Base-by-base conservation (phyloP, 2,888 invertebrate species). In the Nomada lathburiana region DNA sequence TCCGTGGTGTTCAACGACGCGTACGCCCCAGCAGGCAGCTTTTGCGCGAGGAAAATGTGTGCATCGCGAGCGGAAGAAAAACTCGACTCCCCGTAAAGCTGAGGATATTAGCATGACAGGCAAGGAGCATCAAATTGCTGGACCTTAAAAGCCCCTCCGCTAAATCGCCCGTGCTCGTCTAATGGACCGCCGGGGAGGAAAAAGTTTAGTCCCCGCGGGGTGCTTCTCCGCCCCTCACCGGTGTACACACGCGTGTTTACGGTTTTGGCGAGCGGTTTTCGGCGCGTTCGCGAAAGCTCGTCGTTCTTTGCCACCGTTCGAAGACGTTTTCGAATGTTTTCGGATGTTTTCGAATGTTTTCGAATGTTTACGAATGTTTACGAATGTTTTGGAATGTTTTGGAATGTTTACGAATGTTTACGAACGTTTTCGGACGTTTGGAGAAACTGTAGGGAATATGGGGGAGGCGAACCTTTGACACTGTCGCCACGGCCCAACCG, bases 131-230 rank as follows among this genome's bases (percentile, higher is more conserved):
- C 91, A 93, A 93, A 93, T 92, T 91, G 92, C 91, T 86, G 90
- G 89, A 90, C 90, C 91, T 36, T 93, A 92, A 93, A 93, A 93
- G 93, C 86, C 86, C 82, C 82, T 83, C 86, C 89, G 92, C 90
- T 93, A 93, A 93, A 93, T 93, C 92, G 93, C 90, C 93, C 93
- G 89, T 92, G 91, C 88, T 86, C 91, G 90, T 92, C 92, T 93
- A 93, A 93, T 93, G 92, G 93, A 93, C 90, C 89, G 83, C 89
- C 88, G n/a, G 77, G 80, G 87, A 83, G 91, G 75, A 86, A 89
- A 93, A 13, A 92, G 89, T 92, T 89, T 91, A 90, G 90, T 90
- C 91, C 82, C 70, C 5, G 13, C 23, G 47, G 62, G n/a, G 26
- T 78, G 16, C 36, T 60, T 71, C 13, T 13, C n/a, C 23, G 7